Evolutionary conservation across 2,888 invertebrate species (phyloP).

Genomic region (Lycaena phlaeas): DNA sequence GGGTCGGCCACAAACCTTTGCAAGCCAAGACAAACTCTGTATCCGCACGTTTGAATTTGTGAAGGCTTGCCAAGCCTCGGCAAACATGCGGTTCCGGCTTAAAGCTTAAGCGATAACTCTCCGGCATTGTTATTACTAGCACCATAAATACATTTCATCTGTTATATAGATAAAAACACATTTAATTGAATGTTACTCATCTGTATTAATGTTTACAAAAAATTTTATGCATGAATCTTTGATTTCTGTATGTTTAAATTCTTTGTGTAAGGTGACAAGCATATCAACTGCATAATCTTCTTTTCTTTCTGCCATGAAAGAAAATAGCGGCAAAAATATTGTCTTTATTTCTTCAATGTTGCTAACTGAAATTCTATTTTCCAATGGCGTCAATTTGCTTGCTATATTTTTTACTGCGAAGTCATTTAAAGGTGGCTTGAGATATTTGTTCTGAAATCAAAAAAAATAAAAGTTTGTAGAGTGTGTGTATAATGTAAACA

Average conservation of each 20-base stretch:
- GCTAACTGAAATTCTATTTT: slow-evolving; percentile 27
- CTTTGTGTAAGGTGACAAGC: slow-evolving; percentile 18
- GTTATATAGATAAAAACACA: no score
- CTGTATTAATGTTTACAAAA: slow-evolving; percentile 14
- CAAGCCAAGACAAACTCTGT: no score
- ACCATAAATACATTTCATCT: no score
- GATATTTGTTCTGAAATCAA: slow-evolving; percentile 48
- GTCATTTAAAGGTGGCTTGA: slow-evolving; percentile 37
- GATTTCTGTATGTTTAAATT: slow-evolving; percentile 29
- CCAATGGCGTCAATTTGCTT: slow-evolving; percentile 30
- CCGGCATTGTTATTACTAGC: no score
- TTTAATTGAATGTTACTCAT: background rate
- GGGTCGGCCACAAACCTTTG: no score
- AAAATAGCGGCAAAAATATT: slow-evolving; percentile 39
- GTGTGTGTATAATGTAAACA: no score
- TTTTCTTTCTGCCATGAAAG: slow-evolving; percentile 39
- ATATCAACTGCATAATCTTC: slow-evolving; percentile 29
- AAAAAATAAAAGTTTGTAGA: slow-evolving; percentile 11
- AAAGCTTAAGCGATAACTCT: no score
- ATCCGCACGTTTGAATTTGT: no score
- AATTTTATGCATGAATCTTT: slow-evolving; percentile 25
- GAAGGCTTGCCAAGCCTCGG: no score
- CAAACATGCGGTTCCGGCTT: no score
- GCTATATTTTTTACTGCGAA: slow-evolving; percentile 32
- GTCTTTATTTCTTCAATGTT: slow-evolving; percentile 34